Base-by-base conservation (phyloP, 2,113 vertebrate species). In the Brienomyrus longianalis region DNA sequence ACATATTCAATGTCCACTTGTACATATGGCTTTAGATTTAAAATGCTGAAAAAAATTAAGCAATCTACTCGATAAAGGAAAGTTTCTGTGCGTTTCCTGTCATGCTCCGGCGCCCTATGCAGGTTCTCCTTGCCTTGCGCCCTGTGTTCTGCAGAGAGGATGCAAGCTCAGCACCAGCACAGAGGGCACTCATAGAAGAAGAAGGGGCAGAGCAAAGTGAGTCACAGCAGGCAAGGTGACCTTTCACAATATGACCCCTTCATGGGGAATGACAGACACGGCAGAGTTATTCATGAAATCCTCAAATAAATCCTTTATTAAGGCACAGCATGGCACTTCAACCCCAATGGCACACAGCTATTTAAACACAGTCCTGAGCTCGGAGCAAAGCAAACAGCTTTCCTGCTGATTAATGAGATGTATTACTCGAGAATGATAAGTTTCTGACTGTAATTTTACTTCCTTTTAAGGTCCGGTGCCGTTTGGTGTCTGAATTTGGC, bases 301-400 rank as follows among this genome's bases (percentile, higher is more conserved):
- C 74, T 80, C 43, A 80, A 80, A 80, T 80, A 80, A 80, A 27
- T 80, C 13, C 74, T 80, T 86, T 86, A 51, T 51, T 86, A 86
- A 86, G 83, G 83, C 83, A 86, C 83, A 86, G 45, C 83, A 50
- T 51, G 83, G 48, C 45, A 5, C 50, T 35, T 21, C 85, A 87
- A 47, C 17, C 48, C 27, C n/a, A 56, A 39, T 52, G 15, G 27
- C n/a, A 87, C 48, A 87, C 8, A 87, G n/a, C 51, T 21, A 87
- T 54, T 39, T 87, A 35, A 27, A 54, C 39, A 48, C 85, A 50
- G 23, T 86, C 51, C 51, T 2, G 11, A 87, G 27, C 50, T 10
- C 56, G 85, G 51, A 87, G 27, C n/a, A 87, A 87, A 35, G 17
- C 27, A 17, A 86, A 52, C 13, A 52, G 23, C 23, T 31, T 31